Conservation (phyloP, 2,797 vertebrate genomes). For the Siniperca undulata region DNA sequence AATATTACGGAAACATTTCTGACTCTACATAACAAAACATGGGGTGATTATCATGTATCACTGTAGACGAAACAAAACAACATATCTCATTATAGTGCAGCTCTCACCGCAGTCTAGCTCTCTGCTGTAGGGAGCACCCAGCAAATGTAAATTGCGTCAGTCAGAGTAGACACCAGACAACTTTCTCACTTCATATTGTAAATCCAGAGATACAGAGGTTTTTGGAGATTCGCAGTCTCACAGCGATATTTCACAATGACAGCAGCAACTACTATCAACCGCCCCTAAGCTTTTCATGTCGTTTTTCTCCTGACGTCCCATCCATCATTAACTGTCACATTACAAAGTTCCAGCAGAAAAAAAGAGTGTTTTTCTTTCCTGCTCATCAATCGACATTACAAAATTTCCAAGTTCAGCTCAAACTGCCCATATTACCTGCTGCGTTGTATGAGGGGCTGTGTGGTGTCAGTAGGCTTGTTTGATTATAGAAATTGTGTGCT, state of each 20-base stretch:
- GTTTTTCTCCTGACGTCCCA: slow-evolving; percentile 50
- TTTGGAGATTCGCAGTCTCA: slow-evolving; percentile 26
- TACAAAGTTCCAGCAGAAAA: slow-evolving; percentile 46
- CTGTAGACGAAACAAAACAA: slow-evolving; percentile 44
- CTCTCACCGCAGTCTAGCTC: slow-evolving; percentile 19
- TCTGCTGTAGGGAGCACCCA: slow-evolving; percentile 22
- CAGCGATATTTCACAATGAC: slow-evolving; percentile 69
- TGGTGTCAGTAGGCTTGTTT: slow-evolving; percentile 51
- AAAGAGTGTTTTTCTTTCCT: slow-evolving; percentile 28
- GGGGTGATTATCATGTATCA: slow-evolving; percentile 51
- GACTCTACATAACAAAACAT: slow-evolving; percentile 20
- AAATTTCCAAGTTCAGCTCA: slow-evolving; percentile 43
- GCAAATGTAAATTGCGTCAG: slow-evolving; percentile 48
- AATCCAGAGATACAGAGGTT: slow-evolving; percentile 41
- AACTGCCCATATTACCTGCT: slow-evolving; percentile 47
- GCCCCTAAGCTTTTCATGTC: slow-evolving; percentile 44
- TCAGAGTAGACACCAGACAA: slow-evolving; percentile 45
- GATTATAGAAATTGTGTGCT: slow-evolving; percentile 58
- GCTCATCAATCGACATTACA: slow-evolving; percentile 43
- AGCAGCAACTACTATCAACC: slow-evolving; percentile 60
- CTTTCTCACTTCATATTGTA: slow-evolving; percentile 47
- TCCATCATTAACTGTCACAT: slow-evolving; percentile 71
- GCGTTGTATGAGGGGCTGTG: not conserved
- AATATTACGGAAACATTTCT: slow-evolving; percentile 31
- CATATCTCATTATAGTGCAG: slow-evolving; percentile 51